Conservation (phyloP, 2,113 vertebrate genomes). For the Limnothrissa miodon region DNA sequence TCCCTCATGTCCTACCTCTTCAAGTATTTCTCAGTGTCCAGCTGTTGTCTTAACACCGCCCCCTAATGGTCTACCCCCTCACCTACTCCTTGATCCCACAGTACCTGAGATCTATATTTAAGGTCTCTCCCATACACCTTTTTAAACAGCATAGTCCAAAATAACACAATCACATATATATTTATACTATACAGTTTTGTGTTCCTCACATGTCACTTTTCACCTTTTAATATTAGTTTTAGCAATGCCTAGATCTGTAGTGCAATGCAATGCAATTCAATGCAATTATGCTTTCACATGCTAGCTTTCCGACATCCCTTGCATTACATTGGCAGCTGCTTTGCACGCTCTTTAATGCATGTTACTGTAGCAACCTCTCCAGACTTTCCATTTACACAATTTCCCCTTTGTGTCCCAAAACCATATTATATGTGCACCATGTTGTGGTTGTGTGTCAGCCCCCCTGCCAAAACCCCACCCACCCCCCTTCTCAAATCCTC, state of each 20-base stretch:
- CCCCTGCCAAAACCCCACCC: background rate
- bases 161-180: background rate
- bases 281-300: background rate
- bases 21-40: slow-evolving; percentile 31
- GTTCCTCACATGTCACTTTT: background rate
- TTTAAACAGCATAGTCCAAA: background rate
- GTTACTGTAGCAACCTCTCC: background rate
- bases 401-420: slow-evolving; percentile 20
- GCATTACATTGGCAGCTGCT: background rate
- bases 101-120: slow-evolving; percentile 66
- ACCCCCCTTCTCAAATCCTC: background rate
- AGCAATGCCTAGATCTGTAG: background rate
- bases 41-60: slow-evolving; percentile 41
- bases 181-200: background rate
- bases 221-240: background rate
- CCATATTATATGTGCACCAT: background rate
- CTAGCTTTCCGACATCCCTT: background rate
- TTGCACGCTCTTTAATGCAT: background rate
- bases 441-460: background rate
- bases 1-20: slow-evolving; percentile 49
- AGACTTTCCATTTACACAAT: slow-evolving; percentile 34
- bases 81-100: slow-evolving; percentile 57
- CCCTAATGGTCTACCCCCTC: slow-evolving; percentile 51
- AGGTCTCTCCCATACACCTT: background rate
- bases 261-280: background rate